Evolutionary conservation across 2,113 vertebrate species (phyloP), one percentile per base, ranked within the genome.

Genomic region (Oreochromis spilurus): DNA sequence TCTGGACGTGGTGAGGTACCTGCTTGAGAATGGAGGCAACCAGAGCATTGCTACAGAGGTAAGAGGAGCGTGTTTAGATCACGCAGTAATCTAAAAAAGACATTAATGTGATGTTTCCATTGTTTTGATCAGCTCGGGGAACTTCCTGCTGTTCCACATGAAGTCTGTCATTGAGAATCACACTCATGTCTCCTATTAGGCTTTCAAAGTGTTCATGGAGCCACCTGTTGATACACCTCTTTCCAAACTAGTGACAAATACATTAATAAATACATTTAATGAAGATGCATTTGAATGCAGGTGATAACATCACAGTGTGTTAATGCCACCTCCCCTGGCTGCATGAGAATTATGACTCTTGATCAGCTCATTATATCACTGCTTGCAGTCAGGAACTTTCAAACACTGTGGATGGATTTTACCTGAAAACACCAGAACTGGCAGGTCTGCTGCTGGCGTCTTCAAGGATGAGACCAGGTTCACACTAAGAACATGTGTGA

Each of bases 1-100:
- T 92, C 95, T 98, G 34, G 98, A 99, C 31, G 98, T 99, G 87
- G 98, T 99, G 24, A 97, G 98, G 17, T 99, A 98, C 88, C 96
- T 99, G 53, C 95, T 99, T 88, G 98, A 99, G 93, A 99, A 98
- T 24, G 99, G 99, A 91, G 98, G 98, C 90, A 99, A 99, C 95
- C 99, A 99, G 96, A 99, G 99, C 95, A 99, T 98, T 0, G 98
- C 98, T 65, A 99, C 99, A 2, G 99, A 99, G 98, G 99, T 99
- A 91, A 92, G 86, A 36, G 1, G 26, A n/a, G 19, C 3, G 31
- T 21, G 48, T 24, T 53, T 19, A 0, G 67, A n/a, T 40, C 0
- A 16, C 7, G 40, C 0, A 60, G 26, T 2, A 60, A 17, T 60
- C 57, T 60, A 17, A 4, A 60, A 6, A 9, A 26, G 26, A 36